Evolutionary conservation across 1,140 invertebrate genomes (phyloP).

Genomic region (Drosophila quadrilineata): DNA sequence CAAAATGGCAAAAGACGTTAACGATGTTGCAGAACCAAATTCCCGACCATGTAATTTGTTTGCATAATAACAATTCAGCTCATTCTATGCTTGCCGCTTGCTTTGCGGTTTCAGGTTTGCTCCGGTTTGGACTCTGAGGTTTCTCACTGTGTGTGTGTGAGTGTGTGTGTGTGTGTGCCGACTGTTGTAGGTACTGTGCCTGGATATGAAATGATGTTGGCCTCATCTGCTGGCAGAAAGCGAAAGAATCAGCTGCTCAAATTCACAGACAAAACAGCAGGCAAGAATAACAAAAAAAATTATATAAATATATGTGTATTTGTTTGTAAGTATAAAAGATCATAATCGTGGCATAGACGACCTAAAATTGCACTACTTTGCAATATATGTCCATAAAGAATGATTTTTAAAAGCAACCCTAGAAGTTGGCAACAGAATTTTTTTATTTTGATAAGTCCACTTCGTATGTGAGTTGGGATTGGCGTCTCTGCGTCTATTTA

Average conservation of each 20-base stretch:
- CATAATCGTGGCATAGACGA: not conserved
- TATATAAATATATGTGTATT: slow-evolving; percentile 2
- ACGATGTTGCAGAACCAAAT: slow-evolving; percentile 23
- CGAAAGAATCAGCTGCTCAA: slow-evolving; percentile 72
- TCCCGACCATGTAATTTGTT: slow-evolving; percentile 69
- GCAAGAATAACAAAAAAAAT: slow-evolving; percentile 22
- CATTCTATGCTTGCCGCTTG: slow-evolving; percentile 22
- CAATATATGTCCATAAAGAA: too few species aligned
- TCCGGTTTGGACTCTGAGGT: not conserved
- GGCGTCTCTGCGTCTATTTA: slow-evolving; percentile 1
- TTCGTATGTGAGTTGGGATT: too few species aligned
- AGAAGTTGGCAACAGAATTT: too few species aligned
- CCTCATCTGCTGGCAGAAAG: slow-evolving; percentile 61
- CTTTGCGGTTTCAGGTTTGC: not conserved
- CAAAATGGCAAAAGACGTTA: slow-evolving; percentile 38
- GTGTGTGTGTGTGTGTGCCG: not conserved
- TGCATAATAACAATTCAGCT: slow-evolving; percentile 74
- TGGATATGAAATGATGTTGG: slow-evolving; percentile 42
- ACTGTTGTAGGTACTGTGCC: not conserved
- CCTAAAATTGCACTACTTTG: not conserved
- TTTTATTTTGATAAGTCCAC: too few species aligned
- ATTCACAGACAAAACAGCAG: slow-evolving; percentile 68
- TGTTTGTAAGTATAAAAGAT: not conserved
- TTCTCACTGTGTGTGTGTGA: not conserved
- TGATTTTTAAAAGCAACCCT: too few species aligned